Evolutionary conservation across 1,140 invertebrate species (phyloP).

Genomic region (Zaprionus capensis): DNA sequence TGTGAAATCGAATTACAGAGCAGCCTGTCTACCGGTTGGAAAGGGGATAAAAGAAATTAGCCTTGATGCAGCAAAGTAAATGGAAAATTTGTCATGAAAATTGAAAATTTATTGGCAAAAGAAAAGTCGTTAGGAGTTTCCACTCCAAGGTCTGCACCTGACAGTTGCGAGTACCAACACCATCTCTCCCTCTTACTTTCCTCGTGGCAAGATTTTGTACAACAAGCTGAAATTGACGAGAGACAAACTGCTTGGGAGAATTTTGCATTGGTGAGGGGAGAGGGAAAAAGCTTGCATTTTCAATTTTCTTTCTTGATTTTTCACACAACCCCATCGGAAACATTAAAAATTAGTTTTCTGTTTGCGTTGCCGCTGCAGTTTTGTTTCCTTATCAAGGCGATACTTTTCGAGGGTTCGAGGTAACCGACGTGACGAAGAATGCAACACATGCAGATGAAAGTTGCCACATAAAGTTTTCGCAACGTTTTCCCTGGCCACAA

Average conservation of each 20-base stretch:
- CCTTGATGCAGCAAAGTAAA: constrained; percentile 58
- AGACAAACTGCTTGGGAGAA: constrained; percentile 51
- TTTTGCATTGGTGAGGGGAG: constrained; percentile 32
- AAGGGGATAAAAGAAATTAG: constrained; percentile 40
- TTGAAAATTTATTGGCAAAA: constrained; percentile 66
- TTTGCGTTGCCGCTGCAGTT: constrained; percentile 50
- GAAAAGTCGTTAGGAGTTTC: constrained; percentile 41
- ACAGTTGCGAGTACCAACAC: not conserved
- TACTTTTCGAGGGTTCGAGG: constrained; percentile 15
- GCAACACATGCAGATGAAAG: constrained; percentile 71
- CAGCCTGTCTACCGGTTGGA: not conserved
- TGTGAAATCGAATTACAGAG: constrained; percentile 45
- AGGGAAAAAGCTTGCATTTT: not conserved
- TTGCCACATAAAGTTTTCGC: constrained; percentile 55
- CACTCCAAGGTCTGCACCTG: constrained; percentile 1
- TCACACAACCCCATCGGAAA: not conserved
- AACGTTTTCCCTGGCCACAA: constrained; percentile 2
- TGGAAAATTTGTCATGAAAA: constrained; percentile 65
- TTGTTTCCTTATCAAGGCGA: constrained; percentile 17
- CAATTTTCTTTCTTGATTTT: not conserved
- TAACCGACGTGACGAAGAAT: constrained; percentile 55
- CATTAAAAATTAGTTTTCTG: constrained; percentile 71
- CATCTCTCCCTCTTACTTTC: not conserved
- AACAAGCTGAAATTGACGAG: constrained; percentile 47
- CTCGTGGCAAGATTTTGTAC: constrained; percentile 12